Evolutionary conservation across 2,113 vertebrate genomes (phyloP).

Genomic region (Panthera tigris): DNA sequence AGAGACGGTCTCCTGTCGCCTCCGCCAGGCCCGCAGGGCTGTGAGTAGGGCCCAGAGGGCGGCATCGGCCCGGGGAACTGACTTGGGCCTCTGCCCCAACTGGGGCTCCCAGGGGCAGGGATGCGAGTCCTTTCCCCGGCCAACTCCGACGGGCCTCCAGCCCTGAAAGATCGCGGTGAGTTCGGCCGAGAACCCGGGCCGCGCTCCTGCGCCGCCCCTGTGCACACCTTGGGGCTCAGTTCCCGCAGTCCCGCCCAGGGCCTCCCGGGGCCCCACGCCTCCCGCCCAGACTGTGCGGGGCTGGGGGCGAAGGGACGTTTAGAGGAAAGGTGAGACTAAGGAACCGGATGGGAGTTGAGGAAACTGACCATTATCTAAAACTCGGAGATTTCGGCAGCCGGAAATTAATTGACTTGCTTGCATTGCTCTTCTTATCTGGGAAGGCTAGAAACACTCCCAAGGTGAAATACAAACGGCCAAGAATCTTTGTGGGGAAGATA

Average conservation of each 20-base stretch:
- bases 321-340: background rate
- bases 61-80: background rate
- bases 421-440: constrained; percentile 59
- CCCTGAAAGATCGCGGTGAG: background rate
- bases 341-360: background rate
- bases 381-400: constrained; percentile 17
- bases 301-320: background rate
- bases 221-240: background rate
- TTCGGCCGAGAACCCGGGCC: too few species aligned
- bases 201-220: background rate
- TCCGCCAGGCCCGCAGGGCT: background rate
- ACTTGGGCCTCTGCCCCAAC: background rate
- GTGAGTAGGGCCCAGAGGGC: background rate
- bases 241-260: background rate
- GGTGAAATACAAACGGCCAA: constrained; percentile 49
- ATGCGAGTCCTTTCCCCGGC: background rate
- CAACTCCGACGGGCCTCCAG: background rate
- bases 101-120: background rate
- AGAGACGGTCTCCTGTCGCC: background rate
- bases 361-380: constrained; percentile 43
- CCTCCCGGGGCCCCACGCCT: background rate
- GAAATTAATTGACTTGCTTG: constrained; percentile 54
- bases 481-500: constrained; percentile 31
- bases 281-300: rapidly evolving
- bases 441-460: constrained; percentile 54